Percentiles rank a stretch among this genome's conserved stretches.
Evolutionary conservation across 2,113 vertebrate genomes (phyloP).

Genomic region (Alosa alosa): DNA sequence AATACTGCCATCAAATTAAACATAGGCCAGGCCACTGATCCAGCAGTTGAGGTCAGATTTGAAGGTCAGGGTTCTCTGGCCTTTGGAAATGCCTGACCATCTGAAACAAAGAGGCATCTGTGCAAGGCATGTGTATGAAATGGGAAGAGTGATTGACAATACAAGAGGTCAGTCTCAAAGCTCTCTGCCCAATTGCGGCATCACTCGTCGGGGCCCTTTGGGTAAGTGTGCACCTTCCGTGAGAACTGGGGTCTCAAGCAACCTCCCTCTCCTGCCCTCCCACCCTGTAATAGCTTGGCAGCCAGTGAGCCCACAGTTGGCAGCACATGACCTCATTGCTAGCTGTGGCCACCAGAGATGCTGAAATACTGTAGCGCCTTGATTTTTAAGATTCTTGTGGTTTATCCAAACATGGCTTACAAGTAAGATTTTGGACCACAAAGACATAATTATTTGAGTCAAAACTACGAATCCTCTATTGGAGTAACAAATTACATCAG

Average conservation of each 20-base stretch:
- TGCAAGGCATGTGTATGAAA: not conserved
- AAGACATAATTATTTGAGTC: constrained; percentile 56
- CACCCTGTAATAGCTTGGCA: constrained; percentile 54
- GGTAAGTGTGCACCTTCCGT: not conserved
- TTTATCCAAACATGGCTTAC: constrained; percentile 64
- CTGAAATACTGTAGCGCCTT: constrained; percentile 17
- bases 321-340: constrained; percentile 67
- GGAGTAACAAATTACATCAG: constrained; percentile 38
- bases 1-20: not conserved
- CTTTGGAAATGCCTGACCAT: not conserved
- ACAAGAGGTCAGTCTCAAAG: constrained; percentile 58
- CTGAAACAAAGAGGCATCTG: not conserved
- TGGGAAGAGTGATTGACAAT: constrained; percentile 28
- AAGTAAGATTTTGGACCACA: constrained; percentile 41
- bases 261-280: constrained; percentile 23
- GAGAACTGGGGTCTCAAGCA: not conserved
- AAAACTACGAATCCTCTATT: constrained; percentile 37
- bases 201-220: not conserved
- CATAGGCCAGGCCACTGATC: not conserved
- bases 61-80: not conserved
- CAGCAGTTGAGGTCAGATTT: not conserved
- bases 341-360: constrained; percentile 44
- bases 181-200: not conserved
- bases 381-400: constrained; percentile 34
- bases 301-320: constrained; percentile 47